Evolutionary conservation across 2,113 vertebrate genomes (phyloP).

Genomic region (Neodon shergylaensis): DNA sequence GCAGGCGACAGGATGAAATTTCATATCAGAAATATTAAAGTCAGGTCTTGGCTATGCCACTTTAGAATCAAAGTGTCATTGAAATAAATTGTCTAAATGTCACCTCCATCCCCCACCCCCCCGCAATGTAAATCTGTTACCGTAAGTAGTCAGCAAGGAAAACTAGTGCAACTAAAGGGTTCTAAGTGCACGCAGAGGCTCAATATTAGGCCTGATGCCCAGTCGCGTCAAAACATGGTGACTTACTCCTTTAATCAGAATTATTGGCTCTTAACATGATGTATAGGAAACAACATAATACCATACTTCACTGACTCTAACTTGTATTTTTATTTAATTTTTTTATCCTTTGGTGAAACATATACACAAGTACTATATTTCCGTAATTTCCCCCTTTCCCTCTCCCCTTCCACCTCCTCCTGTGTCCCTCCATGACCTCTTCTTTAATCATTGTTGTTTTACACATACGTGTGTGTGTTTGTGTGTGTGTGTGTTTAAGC

Average conservation of each 20-base stretch:
- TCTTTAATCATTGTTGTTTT: neutral
- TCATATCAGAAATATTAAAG: neutral
- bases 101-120: neutral
- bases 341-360: neutral
- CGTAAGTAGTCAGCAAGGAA: neutral
- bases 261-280: neutral
- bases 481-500: neutral
- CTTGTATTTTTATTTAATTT: neutral
- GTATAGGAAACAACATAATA: neutral
- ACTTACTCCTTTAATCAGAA: neutral
- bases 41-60: neutral
- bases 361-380: neutral
- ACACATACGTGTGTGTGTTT: neutral
- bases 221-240: neutral
- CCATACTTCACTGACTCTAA: neutral
- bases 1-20: neutral
- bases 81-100: neutral
- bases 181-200: neutral
- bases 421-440: neutral
- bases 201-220: neutral
- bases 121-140: neutral
- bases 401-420: too few species aligned
- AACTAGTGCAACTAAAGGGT: neutral
- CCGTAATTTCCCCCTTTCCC: neutral
- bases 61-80: neutral